Conservation (phyloP, 2,113 vertebrate species). For the Xyrauchen texanus region DNA sequence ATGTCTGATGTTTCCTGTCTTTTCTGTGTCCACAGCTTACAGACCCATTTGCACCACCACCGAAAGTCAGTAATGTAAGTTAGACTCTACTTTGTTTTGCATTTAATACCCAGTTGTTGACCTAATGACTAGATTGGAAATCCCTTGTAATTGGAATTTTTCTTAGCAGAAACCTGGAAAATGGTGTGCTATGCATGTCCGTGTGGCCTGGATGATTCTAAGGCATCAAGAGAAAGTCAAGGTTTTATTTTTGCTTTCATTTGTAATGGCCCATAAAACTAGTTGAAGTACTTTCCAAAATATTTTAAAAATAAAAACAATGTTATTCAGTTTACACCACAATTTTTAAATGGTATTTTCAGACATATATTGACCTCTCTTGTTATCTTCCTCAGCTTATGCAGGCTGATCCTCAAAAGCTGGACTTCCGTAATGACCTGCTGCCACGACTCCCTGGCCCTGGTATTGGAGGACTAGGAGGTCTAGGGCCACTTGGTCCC, state of each 20-base stretch:
- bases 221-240: constrained; percentile 92
- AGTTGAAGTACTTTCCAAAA: neutral
- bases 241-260: constrained; percentile 64
- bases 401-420: constrained; percentile 87
- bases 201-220: constrained; percentile 91
- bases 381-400: constrained; percentile 62
- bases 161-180: constrained; percentile 86
- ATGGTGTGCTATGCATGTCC: constrained; percentile 94
- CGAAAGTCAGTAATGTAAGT: constrained; percentile 87
- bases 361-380: neutral
- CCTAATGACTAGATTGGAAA: neutral
- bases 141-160: neutral
- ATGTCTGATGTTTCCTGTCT: constrained; percentile 45
- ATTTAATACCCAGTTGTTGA: constrained; percentile 42
- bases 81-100: constrained; percentile 51
- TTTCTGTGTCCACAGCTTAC: constrained; percentile 74
- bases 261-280: neutral
- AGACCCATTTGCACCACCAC: constrained; percentile 85
- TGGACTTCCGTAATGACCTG: constrained; percentile 86
- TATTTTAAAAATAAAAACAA: too few relatives aligned
- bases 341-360: too few relatives aligned
- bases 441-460: constrained; percentile 80
- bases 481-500: constrained; percentile 75
- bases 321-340: too few relatives aligned
- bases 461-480: constrained; percentile 74